Percentiles rank a stretch among this genome's conserved stretches.
These are phyloP conservation scores for Mythimna pallens DNA, from an alignment of 2,888 invertebrate genomes.

Conservation along the genomic window DNA sequence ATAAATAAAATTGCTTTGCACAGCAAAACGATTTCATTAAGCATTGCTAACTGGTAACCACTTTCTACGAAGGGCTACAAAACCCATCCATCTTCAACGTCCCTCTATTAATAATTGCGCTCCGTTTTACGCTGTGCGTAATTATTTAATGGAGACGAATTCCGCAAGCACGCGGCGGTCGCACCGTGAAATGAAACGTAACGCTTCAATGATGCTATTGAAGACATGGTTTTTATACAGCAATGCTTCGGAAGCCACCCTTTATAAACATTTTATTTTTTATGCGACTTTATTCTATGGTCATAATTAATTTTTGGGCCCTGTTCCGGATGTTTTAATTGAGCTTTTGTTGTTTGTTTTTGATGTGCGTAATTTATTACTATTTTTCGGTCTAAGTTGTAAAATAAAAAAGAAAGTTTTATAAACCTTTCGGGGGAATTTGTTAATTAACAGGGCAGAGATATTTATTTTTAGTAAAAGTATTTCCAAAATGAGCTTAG, in stretches of 20 bases:
- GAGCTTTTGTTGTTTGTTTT: constrained; percentile 56
- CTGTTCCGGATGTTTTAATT: constrained; percentile 66
- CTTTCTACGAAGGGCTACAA: constrained; percentile 51
- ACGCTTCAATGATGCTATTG: constrained; percentile 77
- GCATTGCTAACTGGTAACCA: constrained; percentile 51
- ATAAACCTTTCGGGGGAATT: neutral
- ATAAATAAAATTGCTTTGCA: constrained; percentile 2
- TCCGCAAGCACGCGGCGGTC: constrained; percentile 79
- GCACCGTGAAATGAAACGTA: constrained; percentile 86
- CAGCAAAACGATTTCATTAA: constrained; percentile 32
- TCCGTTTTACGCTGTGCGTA: constrained; percentile 72
- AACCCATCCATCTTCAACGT: constrained; percentile 63
- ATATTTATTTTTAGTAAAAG: neutral
- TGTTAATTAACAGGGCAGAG: too few relatives aligned
- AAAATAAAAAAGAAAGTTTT: constrained; percentile 25
- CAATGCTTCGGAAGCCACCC: constrained; percentile 60
- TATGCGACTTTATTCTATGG: constrained; percentile 50
- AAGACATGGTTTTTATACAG: constrained; percentile 72
- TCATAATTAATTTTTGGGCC: constrained; percentile 61
- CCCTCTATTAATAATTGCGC: constrained; percentile 66
- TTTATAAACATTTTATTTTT: constrained; percentile 56
- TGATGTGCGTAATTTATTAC: constrained; percentile 47
- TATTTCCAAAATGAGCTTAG: neutral
- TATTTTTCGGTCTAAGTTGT: constrained; percentile 9
- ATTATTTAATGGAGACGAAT: constrained; percentile 87